Percentiles rank a stretch among this genome's conserved stretches.
Conservation (phyloP, 1,140 invertebrate genomes). For the Thaumatotibia leucotreta region DNA sequence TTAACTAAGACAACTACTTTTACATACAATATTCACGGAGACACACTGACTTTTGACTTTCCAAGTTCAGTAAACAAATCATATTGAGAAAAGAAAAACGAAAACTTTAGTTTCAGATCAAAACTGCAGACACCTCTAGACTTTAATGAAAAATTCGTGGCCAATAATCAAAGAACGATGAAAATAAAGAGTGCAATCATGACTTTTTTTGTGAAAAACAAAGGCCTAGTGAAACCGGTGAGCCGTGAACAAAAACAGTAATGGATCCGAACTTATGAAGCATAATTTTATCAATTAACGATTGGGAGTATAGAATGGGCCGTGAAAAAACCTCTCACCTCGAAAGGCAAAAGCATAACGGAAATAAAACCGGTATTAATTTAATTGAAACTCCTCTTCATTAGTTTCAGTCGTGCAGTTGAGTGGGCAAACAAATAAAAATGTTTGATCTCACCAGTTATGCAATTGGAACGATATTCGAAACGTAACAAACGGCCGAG, state of each 20-base stretch:
- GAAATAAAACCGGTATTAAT: constrained; percentile 67
- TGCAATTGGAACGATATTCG: constrained; percentile 57
- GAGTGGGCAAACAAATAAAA: constrained; percentile 68
- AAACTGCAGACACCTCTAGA: neutral
- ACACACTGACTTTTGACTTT: constrained; percentile 9
- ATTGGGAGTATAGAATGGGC: constrained; percentile 26
- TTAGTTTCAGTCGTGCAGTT: constrained; percentile 67
- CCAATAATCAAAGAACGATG: constrained; percentile 1
- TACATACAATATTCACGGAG: constrained; percentile 8
- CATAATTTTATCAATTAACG: constrained; percentile 41
- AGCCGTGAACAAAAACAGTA: constrained; percentile 30
- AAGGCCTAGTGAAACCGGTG: constrained; percentile 5
- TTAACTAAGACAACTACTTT: constrained; percentile 12
- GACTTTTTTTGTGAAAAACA: neutral
- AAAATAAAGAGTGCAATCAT: constrained; percentile 13
- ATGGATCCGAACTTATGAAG: constrained; percentile 43
- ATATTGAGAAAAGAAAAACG: neutral
- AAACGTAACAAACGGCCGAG: constrained; percentile 50
- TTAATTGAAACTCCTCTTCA: constrained; percentile 70
- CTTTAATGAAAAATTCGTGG: neutral
- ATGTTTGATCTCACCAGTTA: constrained; percentile 64
- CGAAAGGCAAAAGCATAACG: constrained; percentile 40
- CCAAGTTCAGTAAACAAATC: neutral
- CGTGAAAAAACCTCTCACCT: constrained; percentile 38
- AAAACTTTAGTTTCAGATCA: neutral